Evolutionary conservation across 1,140 invertebrate species (phyloP).

Genomic region (Camponotus vicinus): DNA sequence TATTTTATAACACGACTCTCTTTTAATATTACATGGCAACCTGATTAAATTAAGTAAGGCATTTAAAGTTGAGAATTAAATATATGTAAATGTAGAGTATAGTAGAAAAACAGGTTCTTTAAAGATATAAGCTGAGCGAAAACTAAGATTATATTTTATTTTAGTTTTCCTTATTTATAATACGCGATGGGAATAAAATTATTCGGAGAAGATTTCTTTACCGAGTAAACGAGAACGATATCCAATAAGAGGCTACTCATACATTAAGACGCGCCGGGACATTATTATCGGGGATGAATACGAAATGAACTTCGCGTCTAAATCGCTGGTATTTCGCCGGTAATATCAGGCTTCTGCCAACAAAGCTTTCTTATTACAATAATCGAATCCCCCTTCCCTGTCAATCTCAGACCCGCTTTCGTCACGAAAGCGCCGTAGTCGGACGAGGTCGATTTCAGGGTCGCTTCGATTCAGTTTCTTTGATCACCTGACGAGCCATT

Average conservation of each 20-base stretch:
- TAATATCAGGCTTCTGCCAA: slow-evolving; percentile 27
- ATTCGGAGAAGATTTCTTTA: background rate
- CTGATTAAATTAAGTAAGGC: background rate
- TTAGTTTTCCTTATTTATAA: background rate
- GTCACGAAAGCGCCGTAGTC: slow-evolving; percentile 23
- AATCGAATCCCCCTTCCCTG: slow-evolving; percentile 4
- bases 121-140: background rate
- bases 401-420: slow-evolving; percentile 24
- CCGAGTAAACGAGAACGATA: background rate
- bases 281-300: slow-evolving; percentile 21
- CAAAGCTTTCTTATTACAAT: slow-evolving; percentile 33
- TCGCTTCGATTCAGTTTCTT: slow-evolving; percentile 12
- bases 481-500: slow-evolving; percentile 33
- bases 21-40: background rate
- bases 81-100: background rate
- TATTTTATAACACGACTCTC: background rate
- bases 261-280: background rate
- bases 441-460: slow-evolving; percentile 30
- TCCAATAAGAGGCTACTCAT: background rate
- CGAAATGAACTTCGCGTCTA: slow-evolving; percentile 9
- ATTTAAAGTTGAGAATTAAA: background rate
- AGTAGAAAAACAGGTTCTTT: background rate
- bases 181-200: background rate
- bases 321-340: slow-evolving; percentile 13
- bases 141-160: slow-evolving; percentile 2